phyloP scores from a whole-genome alignment of 2,797 vertebrate species.

The Onychomys leucogaster region DNA sequence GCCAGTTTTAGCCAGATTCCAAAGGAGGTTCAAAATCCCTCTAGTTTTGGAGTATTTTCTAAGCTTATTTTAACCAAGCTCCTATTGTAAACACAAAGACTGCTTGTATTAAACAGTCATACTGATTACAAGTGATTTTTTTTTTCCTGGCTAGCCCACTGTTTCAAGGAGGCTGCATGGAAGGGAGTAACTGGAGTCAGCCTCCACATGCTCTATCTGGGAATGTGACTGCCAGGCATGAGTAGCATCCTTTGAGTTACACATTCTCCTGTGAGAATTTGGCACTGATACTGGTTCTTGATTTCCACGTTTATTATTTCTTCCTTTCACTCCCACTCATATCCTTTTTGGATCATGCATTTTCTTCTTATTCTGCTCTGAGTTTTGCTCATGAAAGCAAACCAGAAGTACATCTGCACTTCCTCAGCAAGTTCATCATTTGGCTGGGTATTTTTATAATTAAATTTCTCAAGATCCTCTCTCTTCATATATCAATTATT shows the following conservation, averaged over 20 bases:
- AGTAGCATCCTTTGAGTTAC: neutral
- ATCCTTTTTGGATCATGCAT: slow-evolving; percentile 34
- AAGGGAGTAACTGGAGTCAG: neutral
- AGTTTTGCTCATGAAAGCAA: neutral
- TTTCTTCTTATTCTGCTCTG: slow-evolving; percentile 32
- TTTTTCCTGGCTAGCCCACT: neutral
- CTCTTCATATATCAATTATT: slow-evolving; percentile 70
- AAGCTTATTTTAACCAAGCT: neutral
- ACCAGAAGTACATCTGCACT: slow-evolving; percentile 56
- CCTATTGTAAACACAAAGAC: neutral
- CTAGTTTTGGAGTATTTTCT: slow-evolving; percentile 23
- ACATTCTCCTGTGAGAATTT: neutral
- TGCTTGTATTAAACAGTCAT: neutral
- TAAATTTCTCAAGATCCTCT: slow-evolving; percentile 67
- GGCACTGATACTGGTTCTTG: neutral
- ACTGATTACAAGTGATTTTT: neutral
- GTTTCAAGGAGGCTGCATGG: too few species aligned
- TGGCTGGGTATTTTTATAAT: slow-evolving; percentile 58
- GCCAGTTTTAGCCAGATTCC: neutral
- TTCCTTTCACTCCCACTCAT: slow-evolving; percentile 52
- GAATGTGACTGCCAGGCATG: neutral
- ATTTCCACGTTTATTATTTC: slow-evolving; percentile 45
- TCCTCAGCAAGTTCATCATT: slow-evolving; percentile 63
- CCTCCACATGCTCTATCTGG: neutral
- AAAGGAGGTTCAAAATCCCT: neutral